Conservation (phyloP, 2,888 invertebrate genomes). For the Sphaerophoria taeniata region DNA sequence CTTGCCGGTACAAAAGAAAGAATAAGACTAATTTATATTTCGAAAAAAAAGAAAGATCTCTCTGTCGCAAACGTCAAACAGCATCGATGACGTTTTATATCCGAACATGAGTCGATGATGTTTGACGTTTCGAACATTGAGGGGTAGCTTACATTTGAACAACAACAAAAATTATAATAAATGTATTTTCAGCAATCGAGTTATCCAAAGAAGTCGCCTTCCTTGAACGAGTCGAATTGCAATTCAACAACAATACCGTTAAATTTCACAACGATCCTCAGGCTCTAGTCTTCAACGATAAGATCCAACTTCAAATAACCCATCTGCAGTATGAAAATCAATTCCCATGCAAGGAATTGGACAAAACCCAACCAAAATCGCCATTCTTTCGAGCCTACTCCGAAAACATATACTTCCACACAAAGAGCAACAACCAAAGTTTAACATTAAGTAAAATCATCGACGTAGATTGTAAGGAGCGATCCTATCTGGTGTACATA, state of each 20-base stretch:
- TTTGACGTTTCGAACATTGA: too few relatives aligned
- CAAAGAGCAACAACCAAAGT: conserved; percentile 71
- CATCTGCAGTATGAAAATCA: conserved; percentile 79
- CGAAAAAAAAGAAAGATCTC: too few relatives aligned
- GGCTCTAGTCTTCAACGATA: conserved; percentile 78
- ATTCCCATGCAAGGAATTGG: conserved; percentile 79
- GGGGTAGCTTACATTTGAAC: too few relatives aligned
- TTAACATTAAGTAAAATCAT: conserved; percentile 79
- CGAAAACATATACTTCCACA: conserved; percentile 79
- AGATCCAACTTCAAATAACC: conserved; percentile 79
- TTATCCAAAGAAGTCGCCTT: conserved; percentile 77
- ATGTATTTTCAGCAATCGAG: conserved; percentile 77
- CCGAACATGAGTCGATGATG: too few relatives aligned
- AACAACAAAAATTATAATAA: too few relatives aligned
- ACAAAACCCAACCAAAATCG: conserved; percentile 77
- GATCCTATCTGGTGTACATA: conserved; percentile 82
- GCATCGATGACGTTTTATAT: too few relatives aligned
- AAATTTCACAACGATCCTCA: conserved; percentile 76
- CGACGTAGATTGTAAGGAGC: conserved; percentile 78
- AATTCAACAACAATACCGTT: conserved; percentile 80
- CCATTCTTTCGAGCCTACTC: conserved; percentile 79
- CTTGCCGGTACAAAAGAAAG: too few relatives aligned
- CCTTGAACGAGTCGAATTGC: conserved; percentile 79
- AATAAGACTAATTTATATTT: too few relatives aligned
- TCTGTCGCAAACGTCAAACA: too few relatives aligned